phyloP scores from a whole-genome alignment of 2,113 vertebrate genomes.

The Nyctereutes procyonoides region DNA sequence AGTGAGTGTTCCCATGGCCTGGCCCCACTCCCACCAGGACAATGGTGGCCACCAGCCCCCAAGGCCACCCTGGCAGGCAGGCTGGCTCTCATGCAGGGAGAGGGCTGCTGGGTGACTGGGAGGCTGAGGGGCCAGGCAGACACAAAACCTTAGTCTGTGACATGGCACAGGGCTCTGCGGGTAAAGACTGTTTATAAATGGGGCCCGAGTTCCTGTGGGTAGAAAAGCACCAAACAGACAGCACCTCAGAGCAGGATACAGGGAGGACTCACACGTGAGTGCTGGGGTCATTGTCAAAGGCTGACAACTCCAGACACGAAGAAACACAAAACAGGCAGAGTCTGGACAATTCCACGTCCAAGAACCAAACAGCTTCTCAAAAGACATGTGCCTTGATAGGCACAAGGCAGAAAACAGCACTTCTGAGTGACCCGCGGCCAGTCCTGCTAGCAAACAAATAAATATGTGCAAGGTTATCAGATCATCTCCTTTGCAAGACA shows the following conservation, averaged over 20 bases:
- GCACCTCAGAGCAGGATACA: background rate
- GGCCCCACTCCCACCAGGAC: background rate
- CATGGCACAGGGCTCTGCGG: background rate
- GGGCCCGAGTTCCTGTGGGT: background rate
- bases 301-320: conserved; percentile 17
- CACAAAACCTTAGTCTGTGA: background rate
- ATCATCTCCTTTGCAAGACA: conserved; percentile 57
- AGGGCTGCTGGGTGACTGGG: background rate
- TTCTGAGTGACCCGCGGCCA: conserved; percentile 79
- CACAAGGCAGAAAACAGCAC: conserved; percentile 73
- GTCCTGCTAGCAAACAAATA: conserved; percentile 80
- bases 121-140: background rate
- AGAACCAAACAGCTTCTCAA: conserved; percentile 64
- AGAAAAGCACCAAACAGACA: background rate
- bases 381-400: conserved; percentile 81
- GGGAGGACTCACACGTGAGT: background rate
- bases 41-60: background rate
- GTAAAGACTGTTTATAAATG: background rate
- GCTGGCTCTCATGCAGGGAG: background rate
- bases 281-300: background rate
- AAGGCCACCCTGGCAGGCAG: background rate
- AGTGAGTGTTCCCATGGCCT: background rate
- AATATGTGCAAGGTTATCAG: conserved; percentile 82
- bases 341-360: conserved; percentile 52
- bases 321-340: conserved; percentile 46